Base-by-base conservation (phyloP, 2,888 invertebrate species). In the Nemapogon koenigi region DNA sequence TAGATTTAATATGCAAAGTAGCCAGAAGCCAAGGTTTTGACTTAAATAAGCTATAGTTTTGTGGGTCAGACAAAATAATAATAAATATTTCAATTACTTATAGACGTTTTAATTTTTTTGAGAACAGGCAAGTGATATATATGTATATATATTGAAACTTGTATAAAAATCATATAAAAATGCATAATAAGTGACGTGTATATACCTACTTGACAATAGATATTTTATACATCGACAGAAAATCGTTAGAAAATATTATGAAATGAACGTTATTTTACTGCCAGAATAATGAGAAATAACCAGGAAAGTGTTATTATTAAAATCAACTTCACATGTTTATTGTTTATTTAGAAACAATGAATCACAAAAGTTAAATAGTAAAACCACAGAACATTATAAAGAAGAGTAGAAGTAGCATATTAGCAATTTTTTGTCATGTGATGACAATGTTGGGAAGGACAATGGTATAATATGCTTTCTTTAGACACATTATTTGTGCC, bases 251-350 rank as follows among this genome's bases (percentile, higher is more conserved):
- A 41, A 41, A 41, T 41, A 41, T 41, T 41, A 35, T 35, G 41
- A 38, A 38, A 27, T 41, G 38, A 41, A 41, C 26, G 41, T 38
- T 38, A 40, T 41, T 41, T 41, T 41, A 38, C 38, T 35, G 35
- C 26, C 29, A 35, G 41, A 30, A 35, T 35, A 41, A 16, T 38
- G 36, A 35, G 35, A 41, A 41, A 41, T 41, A 41, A 41, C 41
- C 41, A 41, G 41, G 38, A 41, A 41, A 41, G 41, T 41, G 38
- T 31, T 29, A 41, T 35, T 41, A 38, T 35, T 31, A 38, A 41
- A 31, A 4, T 38, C 41, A 26, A 33, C 26, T 39, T 33, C 33
- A 33, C 18, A 33, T 33, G 27, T 32, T 27, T 39, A 27, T 39
- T 41, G 4, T 16, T 38, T 41, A 41, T 41, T 38, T 22, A 41